phyloP scores from a whole-genome alignment of 1,140 invertebrate genomes.

The Samia ricini region DNA sequence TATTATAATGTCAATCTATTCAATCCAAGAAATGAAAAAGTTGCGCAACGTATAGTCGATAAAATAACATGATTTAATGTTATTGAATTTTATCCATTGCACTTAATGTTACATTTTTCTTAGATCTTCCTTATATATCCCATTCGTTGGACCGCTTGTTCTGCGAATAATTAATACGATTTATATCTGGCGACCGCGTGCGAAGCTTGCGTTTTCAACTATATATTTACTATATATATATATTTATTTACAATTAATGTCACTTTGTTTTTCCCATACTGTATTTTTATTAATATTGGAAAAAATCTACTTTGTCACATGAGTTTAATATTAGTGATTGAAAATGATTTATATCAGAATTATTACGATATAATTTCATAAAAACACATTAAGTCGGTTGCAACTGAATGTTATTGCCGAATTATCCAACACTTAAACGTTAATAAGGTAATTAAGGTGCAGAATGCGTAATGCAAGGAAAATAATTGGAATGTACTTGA shows the following conservation, averaged over 20 bases:
- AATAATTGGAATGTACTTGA: too few relatives aligned
- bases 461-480: neutral
- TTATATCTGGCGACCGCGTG: too few relatives aligned
- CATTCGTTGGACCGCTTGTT: too few relatives aligned
- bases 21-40: neutral
- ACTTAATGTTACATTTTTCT: neutral
- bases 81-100: neutral
- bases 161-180: too few relatives aligned
- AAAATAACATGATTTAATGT: neutral
- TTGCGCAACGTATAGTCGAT: neutral
- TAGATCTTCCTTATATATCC: too few relatives aligned
- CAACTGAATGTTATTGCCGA: constrained; percentile 4
- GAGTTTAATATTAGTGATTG: neutral
- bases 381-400: constrained; percentile 3
- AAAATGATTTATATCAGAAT: constrained; percentile 3
- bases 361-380: constrained; percentile 1
- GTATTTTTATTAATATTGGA: neutral
- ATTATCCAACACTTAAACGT: constrained; percentile 5
- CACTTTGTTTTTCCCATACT: neutral
- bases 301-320: neutral
- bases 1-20: constrained; percentile 1
- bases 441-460: constrained; percentile 3
- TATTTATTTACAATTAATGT: neutral
- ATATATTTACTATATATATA: too few relatives aligned
- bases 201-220: too few relatives aligned